Percentiles rank a stretch among this genome's conserved stretches.
Conservation (phyloP, 2,113 vertebrate species). For the human (Homo sapiens) region DNA sequence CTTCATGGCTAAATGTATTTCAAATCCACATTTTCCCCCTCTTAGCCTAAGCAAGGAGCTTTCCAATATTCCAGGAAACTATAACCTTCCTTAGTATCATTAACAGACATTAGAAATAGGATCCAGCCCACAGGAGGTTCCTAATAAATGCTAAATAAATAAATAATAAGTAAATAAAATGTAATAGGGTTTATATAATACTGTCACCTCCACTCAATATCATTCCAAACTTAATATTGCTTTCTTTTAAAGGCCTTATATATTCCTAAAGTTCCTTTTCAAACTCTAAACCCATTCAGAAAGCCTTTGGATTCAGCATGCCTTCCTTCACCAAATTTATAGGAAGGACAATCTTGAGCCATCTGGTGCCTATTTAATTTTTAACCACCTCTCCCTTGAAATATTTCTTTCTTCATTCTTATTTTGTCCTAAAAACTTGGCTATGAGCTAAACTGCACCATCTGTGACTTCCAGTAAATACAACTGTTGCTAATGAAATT, state of each 20-base stretch:
- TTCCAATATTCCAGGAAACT: slow-evolving; percentile 19
- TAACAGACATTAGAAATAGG: neutral
- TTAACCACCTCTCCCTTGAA: slow-evolving; percentile 91
- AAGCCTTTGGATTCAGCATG: slow-evolving; percentile 81
- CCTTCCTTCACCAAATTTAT: slow-evolving; percentile 87
- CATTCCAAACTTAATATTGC: slow-evolving; percentile 31
- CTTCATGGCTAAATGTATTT: neutral
- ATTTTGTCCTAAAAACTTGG: slow-evolving; percentile 91
- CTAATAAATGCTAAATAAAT: neutral
- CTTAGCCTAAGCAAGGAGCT: neutral
- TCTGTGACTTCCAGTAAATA: slow-evolving; percentile 94
- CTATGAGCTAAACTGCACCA: slow-evolving; percentile 92
- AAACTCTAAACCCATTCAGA: slow-evolving; percentile 82
- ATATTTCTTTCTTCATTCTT: slow-evolving; percentile 90
- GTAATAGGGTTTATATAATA: slow-evolving; percentile 3
- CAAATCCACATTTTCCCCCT: neutral
- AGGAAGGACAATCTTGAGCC: slow-evolving; percentile 88
- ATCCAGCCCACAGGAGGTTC: neutral
- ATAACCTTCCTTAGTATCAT: neutral
- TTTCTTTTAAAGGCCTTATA: slow-evolving; percentile 72
- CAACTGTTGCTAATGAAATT: slow-evolving; percentile 99
- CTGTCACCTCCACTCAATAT: slow-evolving; percentile 24
- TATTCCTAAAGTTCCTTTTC: slow-evolving; percentile 71
- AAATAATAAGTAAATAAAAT: neutral
- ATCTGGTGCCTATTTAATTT: slow-evolving; percentile 91